phyloP scores from a whole-genome alignment of 2,797 vertebrate species.

The Lithobates sylvaticus region DNA sequence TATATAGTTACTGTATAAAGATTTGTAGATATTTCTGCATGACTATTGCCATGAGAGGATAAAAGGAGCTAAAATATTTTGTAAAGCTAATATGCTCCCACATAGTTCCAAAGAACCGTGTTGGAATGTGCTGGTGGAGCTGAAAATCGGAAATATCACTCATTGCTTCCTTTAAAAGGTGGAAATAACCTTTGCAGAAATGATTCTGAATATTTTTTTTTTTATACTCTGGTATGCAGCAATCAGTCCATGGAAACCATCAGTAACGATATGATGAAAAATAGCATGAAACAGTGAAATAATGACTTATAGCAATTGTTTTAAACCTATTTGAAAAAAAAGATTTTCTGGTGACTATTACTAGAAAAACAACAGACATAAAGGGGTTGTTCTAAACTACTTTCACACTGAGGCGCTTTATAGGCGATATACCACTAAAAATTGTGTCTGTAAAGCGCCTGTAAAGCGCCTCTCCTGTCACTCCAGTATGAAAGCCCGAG shows the following conservation, averaged over 20 bases:
- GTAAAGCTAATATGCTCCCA: background rate
- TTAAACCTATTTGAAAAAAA: background rate
- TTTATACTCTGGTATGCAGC: constrained; percentile 15
- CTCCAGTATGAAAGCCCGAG: no score
- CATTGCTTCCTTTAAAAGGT: constrained; percentile 8
- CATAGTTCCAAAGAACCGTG: constrained; percentile 4
- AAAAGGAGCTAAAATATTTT: background rate
- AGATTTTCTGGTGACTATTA: no score
- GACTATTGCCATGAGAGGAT: background rate
- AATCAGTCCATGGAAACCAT: constrained; percentile 11
- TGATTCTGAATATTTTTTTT: constrained; percentile 39
- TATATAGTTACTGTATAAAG: background rate
- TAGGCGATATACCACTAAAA: no score
- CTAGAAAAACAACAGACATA: no score
- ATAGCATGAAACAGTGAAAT: background rate
- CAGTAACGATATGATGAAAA: constrained; percentile 20
- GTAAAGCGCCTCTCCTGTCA: no score
- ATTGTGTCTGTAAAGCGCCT: no score
- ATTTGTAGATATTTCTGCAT: background rate
- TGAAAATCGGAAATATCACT: constrained; percentile 32
- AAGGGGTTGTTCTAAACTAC: no score
- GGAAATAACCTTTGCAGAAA: constrained; percentile 45
- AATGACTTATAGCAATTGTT: background rate
- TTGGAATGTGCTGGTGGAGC: constrained; percentile 23
- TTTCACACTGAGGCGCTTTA: no score